Conservation (phyloP, 2,888 invertebrate species). For the Idaea aversata region DNA sequence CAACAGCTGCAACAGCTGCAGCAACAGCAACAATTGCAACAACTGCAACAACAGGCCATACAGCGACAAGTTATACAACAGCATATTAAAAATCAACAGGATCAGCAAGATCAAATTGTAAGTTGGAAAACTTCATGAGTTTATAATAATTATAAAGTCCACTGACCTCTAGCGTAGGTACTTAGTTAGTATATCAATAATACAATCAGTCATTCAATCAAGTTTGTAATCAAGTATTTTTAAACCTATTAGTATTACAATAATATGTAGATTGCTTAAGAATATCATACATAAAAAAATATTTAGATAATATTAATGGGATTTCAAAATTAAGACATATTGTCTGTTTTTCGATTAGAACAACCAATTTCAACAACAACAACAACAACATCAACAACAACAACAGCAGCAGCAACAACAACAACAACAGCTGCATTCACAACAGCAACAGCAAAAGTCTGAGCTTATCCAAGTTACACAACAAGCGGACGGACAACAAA, state of each 20-base stretch:
- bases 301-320: no score
- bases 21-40: slow-evolving; percentile 59
- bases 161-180: no score
- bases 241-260: no score
- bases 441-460: slow-evolving; percentile 66
- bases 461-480: slow-evolving; percentile 60
- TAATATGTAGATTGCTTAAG: no score
- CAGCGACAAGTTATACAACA: slow-evolving; percentile 80
- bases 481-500: slow-evolving; percentile 64
- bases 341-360: slow-evolving; percentile 1
- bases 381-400: slow-evolving; percentile 63
- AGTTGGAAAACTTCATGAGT: background rate
- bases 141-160: background rate
- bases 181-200: no score
- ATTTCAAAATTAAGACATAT: slow-evolving; percentile 28
- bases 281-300: no score
- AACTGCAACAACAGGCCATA: slow-evolving; percentile 57
- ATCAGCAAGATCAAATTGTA: slow-evolving; percentile 57
- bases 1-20: slow-evolving; percentile 54
- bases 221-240: no score
- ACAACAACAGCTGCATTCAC: slow-evolving; percentile 58
- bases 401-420: slow-evolving; percentile 52
- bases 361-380: slow-evolving; percentile 48
- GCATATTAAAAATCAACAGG: slow-evolving; percentile 80
- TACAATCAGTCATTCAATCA: no score